A percentile compares a stretch with the other conserved stretches of the same genome.
These are phyloP conservation scores for Eupithecia subumbrata DNA, from an alignment of 2,888 invertebrate species.

Conservation along the genomic window DNA sequence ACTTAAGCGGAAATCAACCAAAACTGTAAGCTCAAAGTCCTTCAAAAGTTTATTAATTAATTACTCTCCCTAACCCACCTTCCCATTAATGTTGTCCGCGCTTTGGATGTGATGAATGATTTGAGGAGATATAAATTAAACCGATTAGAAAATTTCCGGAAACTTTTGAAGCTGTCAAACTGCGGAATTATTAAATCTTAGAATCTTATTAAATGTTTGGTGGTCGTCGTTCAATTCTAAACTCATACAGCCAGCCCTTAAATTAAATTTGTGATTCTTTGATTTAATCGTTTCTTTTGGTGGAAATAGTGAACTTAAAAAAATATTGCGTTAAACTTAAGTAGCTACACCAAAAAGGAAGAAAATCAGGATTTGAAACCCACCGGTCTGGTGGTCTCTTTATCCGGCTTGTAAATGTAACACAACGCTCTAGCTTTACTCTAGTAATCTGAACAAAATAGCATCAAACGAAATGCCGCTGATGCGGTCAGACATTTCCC, in stretches of 20 bases:
- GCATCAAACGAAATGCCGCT: conserved; percentile 13
- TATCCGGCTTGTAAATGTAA: not conserved
- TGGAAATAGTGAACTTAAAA: not conserved
- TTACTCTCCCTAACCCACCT: conserved; percentile 60
- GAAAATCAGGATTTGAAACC: not conserved
- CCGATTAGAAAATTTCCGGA: conserved; percentile 60
- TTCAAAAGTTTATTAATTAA: conserved; percentile 66
- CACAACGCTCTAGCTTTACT: not conserved
- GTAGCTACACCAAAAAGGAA: not conserved
- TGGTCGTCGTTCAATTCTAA: conserved; percentile 20
- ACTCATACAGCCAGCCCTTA: not conserved
- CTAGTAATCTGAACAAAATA: conserved; percentile 12
- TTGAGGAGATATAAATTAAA: conserved; percentile 65
- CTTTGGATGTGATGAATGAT: conserved; percentile 63
- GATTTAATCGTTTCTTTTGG: not conserved
- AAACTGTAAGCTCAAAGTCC: conserved; percentile 41
- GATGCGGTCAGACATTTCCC: conserved; percentile 16
- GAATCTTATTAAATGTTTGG: conserved; percentile 49
- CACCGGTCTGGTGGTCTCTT: not conserved
- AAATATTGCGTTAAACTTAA: not conserved
- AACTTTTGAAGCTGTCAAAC: conserved; percentile 63
- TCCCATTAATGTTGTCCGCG: conserved; percentile 58
- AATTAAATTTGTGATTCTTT: not conserved
- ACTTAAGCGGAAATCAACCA: conserved; percentile 41
- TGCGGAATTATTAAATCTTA: conserved; percentile 55